Base-by-base conservation (phyloP, 2,888 invertebrate species). In the Marronus borbonicus region DNA sequence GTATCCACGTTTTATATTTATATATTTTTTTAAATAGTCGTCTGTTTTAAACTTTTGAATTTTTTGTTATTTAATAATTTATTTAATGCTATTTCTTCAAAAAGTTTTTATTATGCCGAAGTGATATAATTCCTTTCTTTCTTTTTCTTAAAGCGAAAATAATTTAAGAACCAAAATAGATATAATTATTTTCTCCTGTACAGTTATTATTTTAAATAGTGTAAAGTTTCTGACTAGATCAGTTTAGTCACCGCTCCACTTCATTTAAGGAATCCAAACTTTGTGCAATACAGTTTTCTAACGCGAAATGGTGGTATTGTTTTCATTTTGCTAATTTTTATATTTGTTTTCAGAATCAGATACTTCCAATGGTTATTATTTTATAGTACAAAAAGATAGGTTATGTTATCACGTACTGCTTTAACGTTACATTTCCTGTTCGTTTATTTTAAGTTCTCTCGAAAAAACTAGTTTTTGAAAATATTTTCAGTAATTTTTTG, bases 81-180 rank as follows among this genome's bases (percentile, higher is more conserved):
- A 76, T 78, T 77, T 70, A 70, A 70, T 68, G 24, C 31, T 68
- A 49, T 68, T 77, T 69, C 60, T 31, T 78, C 72, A 70, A 75
- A 78, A 76, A 78, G 62, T 76, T 78, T 78, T 78, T 78, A 75
- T 76, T 50, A 66, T 60, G 68, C 75, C 60, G 76, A 85, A 85
- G 87, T 86, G 86, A 87, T 86, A 86, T 44, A 60, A 78, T 76
- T 74, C 82, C 81, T 84, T 85, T 85, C 84, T 83, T 36, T 84
- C 83, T 83, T 65, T 64, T 60, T 76, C 65, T 55, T n/a, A 76
- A 82, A 78, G 58, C 69, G 75, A 80, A 76, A 76, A 68, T 83
- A 82, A 84, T 81, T 84, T 86, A 86, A 85, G 86, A 85, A 83
- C 84, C 84, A 86, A 86, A 85, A 82, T 83, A 80, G 81, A 78